Evolutionary conservation across 2,888 invertebrate genomes (phyloP).

Genomic region (Stenurella melanura): DNA sequence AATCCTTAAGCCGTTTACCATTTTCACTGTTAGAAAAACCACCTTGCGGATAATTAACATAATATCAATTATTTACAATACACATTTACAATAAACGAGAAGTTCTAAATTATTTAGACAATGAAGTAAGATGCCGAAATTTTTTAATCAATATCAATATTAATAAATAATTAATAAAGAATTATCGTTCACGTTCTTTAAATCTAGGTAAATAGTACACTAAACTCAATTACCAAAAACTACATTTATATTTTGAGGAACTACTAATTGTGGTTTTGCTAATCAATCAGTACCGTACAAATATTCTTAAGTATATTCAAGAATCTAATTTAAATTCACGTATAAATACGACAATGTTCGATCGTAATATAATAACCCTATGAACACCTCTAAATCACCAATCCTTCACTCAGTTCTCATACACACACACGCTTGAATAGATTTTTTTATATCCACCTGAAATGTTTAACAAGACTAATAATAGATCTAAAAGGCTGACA

Average conservation of each 20-base stretch:
- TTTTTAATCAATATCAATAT: too few species aligned
- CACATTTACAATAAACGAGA: too few species aligned
- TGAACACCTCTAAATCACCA: not conserved
- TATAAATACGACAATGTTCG: not conserved
- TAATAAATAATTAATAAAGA: too few species aligned
- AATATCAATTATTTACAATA: too few species aligned
- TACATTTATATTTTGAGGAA: not conserved
- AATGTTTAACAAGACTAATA: constrained; percentile 30
- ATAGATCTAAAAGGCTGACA: constrained; percentile 35
- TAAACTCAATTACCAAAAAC: too few species aligned
- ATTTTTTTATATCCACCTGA: constrained; percentile 41
- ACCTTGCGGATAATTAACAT: too few species aligned
- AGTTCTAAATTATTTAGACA: too few species aligned
- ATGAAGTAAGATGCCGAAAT: too few species aligned
- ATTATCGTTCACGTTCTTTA: too few species aligned
- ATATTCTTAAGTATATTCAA: not conserved
- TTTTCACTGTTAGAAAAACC: too few species aligned
- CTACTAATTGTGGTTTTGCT: not conserved
- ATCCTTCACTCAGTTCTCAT: constrained; percentile 11
- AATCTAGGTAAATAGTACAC: too few species aligned
- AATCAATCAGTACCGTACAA: not conserved
- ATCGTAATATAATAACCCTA: constrained; percentile 10
- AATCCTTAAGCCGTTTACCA: too few species aligned
- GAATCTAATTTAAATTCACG: not conserved
- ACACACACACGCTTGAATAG: constrained; percentile 26